Base-by-base conservation (phyloP, 2,797 vertebrate species). In the Morelia viridis region DNA sequence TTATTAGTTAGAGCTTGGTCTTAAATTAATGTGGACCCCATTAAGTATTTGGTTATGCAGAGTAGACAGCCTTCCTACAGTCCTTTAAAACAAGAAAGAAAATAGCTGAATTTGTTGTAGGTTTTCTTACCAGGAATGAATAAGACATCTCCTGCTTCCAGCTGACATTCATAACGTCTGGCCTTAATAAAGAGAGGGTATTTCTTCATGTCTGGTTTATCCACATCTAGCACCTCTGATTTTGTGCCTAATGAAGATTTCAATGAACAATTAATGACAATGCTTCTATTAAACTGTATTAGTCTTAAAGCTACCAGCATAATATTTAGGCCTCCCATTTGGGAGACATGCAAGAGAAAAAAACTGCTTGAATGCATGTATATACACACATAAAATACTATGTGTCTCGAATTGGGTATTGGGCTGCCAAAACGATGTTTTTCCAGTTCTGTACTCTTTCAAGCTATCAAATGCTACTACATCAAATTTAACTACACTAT, bases 151-250 rank as follows among this genome's bases (percentile, higher is more conserved):
- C 99, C 99, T 90, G 98, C 98, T 96, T 99, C 97, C 94, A 99
- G 97, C 87, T 97, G 94, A 93, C 98, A 99, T 62, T 99, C 98
- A 68, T 98, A 98, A 89, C 98, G 96, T 94, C 95, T 97, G 5
- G 99, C 99, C 96, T 97, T 99, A 89, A 98, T 96, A 97, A 99
- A 99, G 41, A 99, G 98, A 2, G 99, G 99, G 86, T 99, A 99
- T 91, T 94, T 98, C 89, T 97, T 96, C 94, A 98, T 91, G 93
- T 99, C 98, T 64, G 99, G 98, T 24, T 96, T 97, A 93, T 99
- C 98, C 46, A 99, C 97, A 95, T 99, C 98, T 94, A 99, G 95
- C 46, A 99, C 98, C 94, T 99, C 98, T 0, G 99, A 99, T 92
- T 99, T 99, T 96, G 98, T 98, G 56, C 99, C 99, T 99, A 93